Evolutionary conservation across 2,888 invertebrate species (phyloP), one percentile per base, ranked within the genome.

Genomic region (Amorpha juglandis): DNA sequence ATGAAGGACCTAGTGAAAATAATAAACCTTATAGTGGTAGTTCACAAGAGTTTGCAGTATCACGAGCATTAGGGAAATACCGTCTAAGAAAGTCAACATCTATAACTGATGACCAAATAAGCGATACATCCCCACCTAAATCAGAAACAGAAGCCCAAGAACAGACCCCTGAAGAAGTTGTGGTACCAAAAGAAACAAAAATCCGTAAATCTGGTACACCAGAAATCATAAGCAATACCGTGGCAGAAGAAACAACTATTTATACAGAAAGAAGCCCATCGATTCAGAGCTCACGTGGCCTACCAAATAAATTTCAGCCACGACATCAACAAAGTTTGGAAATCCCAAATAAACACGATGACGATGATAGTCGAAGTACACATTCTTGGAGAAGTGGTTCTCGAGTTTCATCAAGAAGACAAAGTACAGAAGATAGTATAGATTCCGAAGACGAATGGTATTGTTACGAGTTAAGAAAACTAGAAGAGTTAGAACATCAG

Each of bases 391-490:
- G 98, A 74, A 98, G 98, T 77, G 96, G 97, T 0, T 98, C 98
- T 0, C 93, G 97, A 74, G 96, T 97, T 0, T 98, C 98, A 1
- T 98, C 98, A 0, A 94, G 98, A 73, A 94, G 98, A 63, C 98
- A 98, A 89, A 98, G 98, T 80, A 98, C 98, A 0, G 98, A 98
- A 90, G 98, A 98, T 77, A 97, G 97, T 78, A 98, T 98, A 67
- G 98, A 98, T 84, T 97, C 97, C 35, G 98, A 98, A 88, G 98
- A 98, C 81, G 98, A 98, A 84, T 98, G 98, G 96, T 98, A 98
- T 79, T 97, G 97, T 77, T 98, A 98, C 83, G 98, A 98, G 82
- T 86, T 98, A 67, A 93, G 97, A 66, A 97, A 98, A 86, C 88
- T 98, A 47, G 97, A 98, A 87, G 97, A 98, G 87, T 94, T 98